Conservation (phyloP, 2,113 vertebrate genomes). For the Ceratotherium simum region DNA sequence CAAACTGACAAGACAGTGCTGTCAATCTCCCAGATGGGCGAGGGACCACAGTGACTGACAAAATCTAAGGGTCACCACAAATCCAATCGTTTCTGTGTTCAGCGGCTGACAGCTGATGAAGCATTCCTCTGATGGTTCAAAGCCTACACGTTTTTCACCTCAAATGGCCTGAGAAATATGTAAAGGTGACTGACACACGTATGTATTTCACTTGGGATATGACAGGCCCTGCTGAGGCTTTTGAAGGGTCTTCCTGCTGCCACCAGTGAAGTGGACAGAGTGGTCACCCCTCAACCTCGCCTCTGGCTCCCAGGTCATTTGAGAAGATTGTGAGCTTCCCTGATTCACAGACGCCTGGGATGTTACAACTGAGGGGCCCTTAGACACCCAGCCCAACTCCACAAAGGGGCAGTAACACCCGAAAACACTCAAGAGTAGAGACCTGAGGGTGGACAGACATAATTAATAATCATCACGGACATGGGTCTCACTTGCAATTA, state of each 20-base stretch:
- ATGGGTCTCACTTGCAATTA: neutral
- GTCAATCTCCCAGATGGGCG: constrained; percentile 78
- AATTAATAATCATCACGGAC: neutral
- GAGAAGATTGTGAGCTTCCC: neutral
- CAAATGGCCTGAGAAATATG: neutral
- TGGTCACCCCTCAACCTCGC: neutral
- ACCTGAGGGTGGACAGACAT: neutral
- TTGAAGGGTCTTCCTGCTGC: neutral
- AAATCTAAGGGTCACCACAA: constrained; percentile 78
- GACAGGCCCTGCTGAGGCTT: neutral
- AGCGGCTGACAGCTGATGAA: constrained; percentile 78
- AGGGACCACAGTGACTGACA: constrained; percentile 78
- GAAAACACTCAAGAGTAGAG: neutral
- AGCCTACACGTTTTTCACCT: constrained; percentile 72
- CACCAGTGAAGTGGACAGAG: accelerated
- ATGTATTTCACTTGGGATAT: constrained; percentile 19
- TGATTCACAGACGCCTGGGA: neutral
- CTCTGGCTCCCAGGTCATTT: neutral
- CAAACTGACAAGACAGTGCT: constrained; percentile 75
- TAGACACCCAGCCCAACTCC: neutral
- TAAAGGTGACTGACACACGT: neutral
- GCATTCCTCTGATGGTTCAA: constrained; percentile 64
- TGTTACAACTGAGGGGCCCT: neutral
- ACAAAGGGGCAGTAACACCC: neutral
- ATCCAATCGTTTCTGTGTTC: constrained; percentile 65